phyloP scores from a whole-genome alignment of 2,797 vertebrate species.

The Clarias laeviceps region DNA sequence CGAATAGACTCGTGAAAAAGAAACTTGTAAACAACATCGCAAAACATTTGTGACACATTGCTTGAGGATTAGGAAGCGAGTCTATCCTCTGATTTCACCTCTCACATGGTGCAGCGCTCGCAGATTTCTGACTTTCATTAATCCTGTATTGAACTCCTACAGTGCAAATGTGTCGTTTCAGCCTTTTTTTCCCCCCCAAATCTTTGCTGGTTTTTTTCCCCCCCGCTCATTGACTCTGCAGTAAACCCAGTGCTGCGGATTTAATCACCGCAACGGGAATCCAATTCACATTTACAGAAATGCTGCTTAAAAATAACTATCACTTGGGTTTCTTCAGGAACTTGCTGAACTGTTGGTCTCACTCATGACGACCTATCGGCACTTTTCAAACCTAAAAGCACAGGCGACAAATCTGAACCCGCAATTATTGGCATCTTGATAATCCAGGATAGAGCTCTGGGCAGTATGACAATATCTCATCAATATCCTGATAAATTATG shows the following conservation, averaged over 20 bases:
- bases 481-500: neutral
- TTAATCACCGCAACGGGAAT: neutral
- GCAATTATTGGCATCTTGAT: neutral
- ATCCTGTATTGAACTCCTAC: constrained; percentile 43
- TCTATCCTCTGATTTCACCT: neutral
- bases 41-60: neutral
- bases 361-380: neutral
- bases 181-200: constrained; percentile 23
- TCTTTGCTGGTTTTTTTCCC: neutral
- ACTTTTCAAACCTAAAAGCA: neutral
- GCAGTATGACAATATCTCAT: neutral
- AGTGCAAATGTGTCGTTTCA: constrained; percentile 48
- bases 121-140: neutral
- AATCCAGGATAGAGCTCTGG: neutral
- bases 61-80: neutral
- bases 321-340: neutral
- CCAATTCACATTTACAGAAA: neutral
- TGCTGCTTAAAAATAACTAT: neutral
- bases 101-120: neutral
- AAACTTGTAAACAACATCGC: too few species aligned
- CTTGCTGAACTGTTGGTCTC: neutral
- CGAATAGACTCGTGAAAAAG: too few species aligned
- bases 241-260: constrained; percentile 17
- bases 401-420: neutral
- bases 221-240: constrained; percentile 50